Base-by-base conservation (phyloP, 2,888 invertebrate species). In the Rhyacophila evoluta region DNA sequence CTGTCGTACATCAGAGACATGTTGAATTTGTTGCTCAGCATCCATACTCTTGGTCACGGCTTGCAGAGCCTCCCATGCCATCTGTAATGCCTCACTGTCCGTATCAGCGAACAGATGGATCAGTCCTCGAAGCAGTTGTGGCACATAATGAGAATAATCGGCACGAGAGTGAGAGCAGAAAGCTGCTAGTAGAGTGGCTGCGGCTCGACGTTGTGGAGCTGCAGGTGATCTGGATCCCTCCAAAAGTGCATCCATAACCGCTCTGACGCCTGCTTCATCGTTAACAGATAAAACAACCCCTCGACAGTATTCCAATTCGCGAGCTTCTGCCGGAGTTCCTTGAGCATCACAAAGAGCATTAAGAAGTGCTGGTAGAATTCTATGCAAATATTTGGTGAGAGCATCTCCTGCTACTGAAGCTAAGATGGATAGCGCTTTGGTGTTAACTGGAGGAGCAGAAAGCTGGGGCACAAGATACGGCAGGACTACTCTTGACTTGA, bases 381-480 rank as follows among this genome's bases (percentile, higher is more conserved):
- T 96, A 83, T 94, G 93, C 81, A 99, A 91, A 86, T 97, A 98
- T 85, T 95, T 94, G 8, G 95, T 96, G 75, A 98, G 91, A 19
- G 98, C 94, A 86, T 97, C 96, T 68, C 98, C 98, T 69, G 98
- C 98, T 3, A 98, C 98, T 28, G 98, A 95, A 1, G 98, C 97
- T 83, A 99, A 90, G 84, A 98, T 96, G 0, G 98, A 96, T 76
- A 99, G 89, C 0, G 98, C 98, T 88, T 96, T 95, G 11, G 98
- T 96, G 88, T 98, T 97, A 5, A 97, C 95, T 19, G 97, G 97
- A 4, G 93, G 92, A 5, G 94, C 93, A 0, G 97, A 98, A 84
- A 99, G 89, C 89, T 98, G 95, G 2, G 99, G 99, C 81, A 99
- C 95, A 81, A 99, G 92, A 88, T 98, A 98, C 0, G 99, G 99